Conservation (phyloP, 2,888 invertebrate genomes). For the Strigamia transsilvanica region DNA sequence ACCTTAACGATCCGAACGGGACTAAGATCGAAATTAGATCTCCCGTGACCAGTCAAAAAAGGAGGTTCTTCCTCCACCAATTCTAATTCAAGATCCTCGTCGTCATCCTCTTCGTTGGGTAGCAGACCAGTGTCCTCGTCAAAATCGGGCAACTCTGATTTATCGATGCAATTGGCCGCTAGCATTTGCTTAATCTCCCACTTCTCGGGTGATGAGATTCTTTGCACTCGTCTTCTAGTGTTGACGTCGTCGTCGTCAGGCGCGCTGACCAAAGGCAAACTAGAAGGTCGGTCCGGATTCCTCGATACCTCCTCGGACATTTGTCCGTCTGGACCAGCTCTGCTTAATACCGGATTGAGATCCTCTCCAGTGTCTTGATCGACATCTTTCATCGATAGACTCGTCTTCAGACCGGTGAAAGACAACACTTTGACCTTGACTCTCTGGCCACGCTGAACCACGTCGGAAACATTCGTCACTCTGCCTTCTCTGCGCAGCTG, state of each 20-base stretch:
- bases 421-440: conserved; percentile 93
- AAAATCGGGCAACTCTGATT: conserved; percentile 94
- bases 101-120: conserved; percentile 72
- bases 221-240: conserved; percentile 80
- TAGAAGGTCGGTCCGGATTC: conserved; percentile 90
- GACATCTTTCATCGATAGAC: conserved; percentile 95
- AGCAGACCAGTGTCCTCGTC: conserved; percentile 94
- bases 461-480: conserved; percentile 93
- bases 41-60: conserved; percentile 83
- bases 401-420: conserved; percentile 92
- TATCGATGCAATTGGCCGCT: conserved; percentile 88
- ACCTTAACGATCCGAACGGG: conserved; percentile 91
- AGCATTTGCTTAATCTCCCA: conserved; percentile 99
- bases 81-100: conserved; percentile 98
- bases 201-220: conserved; percentile 91
- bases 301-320: conserved; percentile 75
- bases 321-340: conserved; percentile 57
- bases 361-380: conserved; percentile 95
- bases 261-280: conserved; percentile 65
- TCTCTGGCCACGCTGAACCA: conserved; percentile 86
- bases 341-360: conserved; percentile 79
- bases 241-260: conserved; percentile 78
- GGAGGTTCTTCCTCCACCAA: conserved; percentile 98
- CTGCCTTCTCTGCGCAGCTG: conserved; percentile 86
- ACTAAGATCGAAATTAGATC: conserved; percentile 88